Evolutionary conservation across 2,113 vertebrate genomes (phyloP).

Genomic region (Orcinus orca): DNA sequence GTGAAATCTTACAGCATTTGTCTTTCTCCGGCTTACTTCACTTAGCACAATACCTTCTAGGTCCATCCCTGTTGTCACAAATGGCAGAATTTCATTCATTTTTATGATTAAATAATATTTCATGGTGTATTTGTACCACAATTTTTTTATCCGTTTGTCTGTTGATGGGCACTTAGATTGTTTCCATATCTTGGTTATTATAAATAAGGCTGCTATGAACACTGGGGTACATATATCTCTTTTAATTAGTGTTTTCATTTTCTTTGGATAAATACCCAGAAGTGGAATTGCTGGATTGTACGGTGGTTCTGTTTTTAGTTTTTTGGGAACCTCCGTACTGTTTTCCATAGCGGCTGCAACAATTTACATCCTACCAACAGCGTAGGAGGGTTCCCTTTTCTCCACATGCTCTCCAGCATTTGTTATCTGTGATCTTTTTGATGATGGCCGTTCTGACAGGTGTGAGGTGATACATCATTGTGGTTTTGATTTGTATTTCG

Average conservation of each 20-base stretch:
- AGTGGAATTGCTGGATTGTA: neutral
- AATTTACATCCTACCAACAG: too few relatives aligned
- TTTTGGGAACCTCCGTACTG: neutral
- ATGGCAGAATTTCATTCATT: neutral
- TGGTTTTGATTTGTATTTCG: neutral
- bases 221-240: neutral
- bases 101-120: neutral
- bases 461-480: neutral
- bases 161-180: neutral
- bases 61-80: neutral
- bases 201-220: neutral
- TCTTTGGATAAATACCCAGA: neutral
- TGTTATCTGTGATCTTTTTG: too few relatives aligned
- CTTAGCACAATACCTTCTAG: neutral
- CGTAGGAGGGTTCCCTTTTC: neutral
- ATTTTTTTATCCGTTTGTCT: neutral
- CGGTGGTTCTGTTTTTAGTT: neutral
- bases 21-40: neutral
- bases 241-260: neutral
- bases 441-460: neutral
- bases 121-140: too few relatives aligned
- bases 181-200: neutral
- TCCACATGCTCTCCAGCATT: rapidly evolving
- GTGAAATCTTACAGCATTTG: neutral
- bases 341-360: neutral